A percentile compares a stretch with the other conserved stretches of the same genome.
Evolutionary conservation across 2,797 vertebrate species (phyloP).

Genomic region (Podarcis siculus): DNA sequence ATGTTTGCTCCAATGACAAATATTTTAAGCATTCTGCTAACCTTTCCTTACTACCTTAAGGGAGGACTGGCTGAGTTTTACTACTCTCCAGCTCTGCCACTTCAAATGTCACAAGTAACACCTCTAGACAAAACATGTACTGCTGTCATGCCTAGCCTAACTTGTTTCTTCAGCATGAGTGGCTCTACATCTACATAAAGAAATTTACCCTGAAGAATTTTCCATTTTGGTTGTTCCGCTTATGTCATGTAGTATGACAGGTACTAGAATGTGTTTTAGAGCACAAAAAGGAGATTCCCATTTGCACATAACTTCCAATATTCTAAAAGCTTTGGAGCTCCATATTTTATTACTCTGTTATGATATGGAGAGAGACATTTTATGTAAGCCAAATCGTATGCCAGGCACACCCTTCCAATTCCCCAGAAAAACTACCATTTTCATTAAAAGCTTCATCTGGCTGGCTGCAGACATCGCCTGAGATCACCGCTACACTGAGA

Average conservation of each 20-base stretch:
- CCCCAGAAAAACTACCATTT: neutral
- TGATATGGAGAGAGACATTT: neutral
- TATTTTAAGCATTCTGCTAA: neutral
- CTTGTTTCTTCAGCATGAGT: neutral
- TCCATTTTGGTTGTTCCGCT: neutral
- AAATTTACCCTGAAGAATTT: neutral
- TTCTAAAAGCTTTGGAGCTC: neutral
- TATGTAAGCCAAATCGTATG: neutral
- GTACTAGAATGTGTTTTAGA: neutral
- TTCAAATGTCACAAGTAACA: neutral
- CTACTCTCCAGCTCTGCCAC: neutral
- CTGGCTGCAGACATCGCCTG: neutral
- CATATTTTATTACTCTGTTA: neutral
- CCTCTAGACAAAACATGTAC: neutral
- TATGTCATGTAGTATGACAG: fast-evolving
- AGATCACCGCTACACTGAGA: neutral
- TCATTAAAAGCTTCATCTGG: neutral
- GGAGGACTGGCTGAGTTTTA: neutral
- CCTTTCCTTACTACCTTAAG: constrained; percentile 1
- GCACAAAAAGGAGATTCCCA: fast-evolving
- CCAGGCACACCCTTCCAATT: neutral
- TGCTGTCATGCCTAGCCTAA: neutral
- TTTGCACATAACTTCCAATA: neutral
- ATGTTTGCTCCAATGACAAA: neutral
- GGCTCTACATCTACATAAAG: neutral